Evolutionary conservation across 2,888 invertebrate species (phyloP), one percentile per base, ranked within the genome.

Genomic region (Hoplodrina ambigua): DNA sequence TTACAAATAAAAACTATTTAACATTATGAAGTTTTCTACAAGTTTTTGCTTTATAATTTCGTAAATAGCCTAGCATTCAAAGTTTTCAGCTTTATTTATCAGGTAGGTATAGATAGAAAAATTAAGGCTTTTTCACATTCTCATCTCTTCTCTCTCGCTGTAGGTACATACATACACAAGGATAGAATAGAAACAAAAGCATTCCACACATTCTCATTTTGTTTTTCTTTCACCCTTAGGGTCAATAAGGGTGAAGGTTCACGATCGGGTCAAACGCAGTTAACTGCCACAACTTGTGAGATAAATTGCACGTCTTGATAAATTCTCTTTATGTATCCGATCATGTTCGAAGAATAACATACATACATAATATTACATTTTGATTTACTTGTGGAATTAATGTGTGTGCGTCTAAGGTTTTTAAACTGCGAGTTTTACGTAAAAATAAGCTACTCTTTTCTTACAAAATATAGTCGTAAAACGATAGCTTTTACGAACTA

Each of bases 231-330:
- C 63, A 55, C 55, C 44, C 46, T 46, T 17, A 46, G 2, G 11
- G 17, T 46, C 17, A 46, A 15, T 41, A 54, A 60, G 20, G 50
- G 33, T 44, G 15, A 44, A 13, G 50, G 60, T 61, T 74, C 50
- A 58, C 11, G 30, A 57, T n/a, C 11, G 58, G 20, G 63, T 69
- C 56, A 69, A 56, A 61, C 49, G 7, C 50, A 56, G 25, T 57
- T 50, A 19, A 56, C 66, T 60, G 17, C 25, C 41, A 56, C 30
- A 52, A 66, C 46, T 56, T 56, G 11, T 10, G 46, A 46, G 56
- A 75, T 64, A 79, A 74, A 68, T 72, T 57, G 20, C 25, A 54
- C 46, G 46, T 17, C 61, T 44, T 19, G 52, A 73, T 64, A 54
- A 58, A 66, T 68, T 52, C 30, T 55, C 46, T 49, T 25, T 37